A percentile compares a stretch with the other conserved stretches of the same genome.
These are phyloP conservation scores for Pogonophryne albipinna DNA, from an alignment of 2,797 vertebrate species.

Conservation along the genomic window DNA sequence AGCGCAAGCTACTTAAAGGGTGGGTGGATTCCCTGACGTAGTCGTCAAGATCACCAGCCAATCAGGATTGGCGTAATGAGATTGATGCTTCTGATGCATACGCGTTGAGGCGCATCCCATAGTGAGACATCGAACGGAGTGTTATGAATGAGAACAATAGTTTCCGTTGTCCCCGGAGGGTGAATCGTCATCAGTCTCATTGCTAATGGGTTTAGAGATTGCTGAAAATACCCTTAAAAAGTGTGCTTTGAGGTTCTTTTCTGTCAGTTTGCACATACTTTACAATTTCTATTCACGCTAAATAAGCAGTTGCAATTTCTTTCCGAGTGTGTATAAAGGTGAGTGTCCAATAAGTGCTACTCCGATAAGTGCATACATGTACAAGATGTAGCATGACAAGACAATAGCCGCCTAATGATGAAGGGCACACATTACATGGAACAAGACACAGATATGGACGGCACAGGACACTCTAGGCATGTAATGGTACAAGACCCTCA, in stretches of 20 bases:
- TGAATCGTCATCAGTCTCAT: too few species aligned
- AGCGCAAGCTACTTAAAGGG: too few species aligned
- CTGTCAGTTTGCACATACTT: background rate
- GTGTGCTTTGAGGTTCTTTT: background rate
- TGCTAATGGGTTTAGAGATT: too few species aligned
- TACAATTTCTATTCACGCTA: background rate
- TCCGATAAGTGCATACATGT: conserved; percentile 41
- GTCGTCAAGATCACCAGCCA: too few species aligned
- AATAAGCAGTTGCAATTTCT: conserved; percentile 1
- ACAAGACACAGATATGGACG: conserved; percentile 57
- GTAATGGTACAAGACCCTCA: conserved; percentile 70
- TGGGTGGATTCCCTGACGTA: too few species aligned
- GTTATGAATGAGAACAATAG: too few species aligned
- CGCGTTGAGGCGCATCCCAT: too few species aligned
- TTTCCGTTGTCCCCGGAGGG: too few species aligned
- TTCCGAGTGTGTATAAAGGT: conserved; percentile 6
- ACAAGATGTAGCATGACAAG: conserved; percentile 61
- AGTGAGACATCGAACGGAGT: too few species aligned
- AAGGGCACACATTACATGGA: conserved; percentile 70
- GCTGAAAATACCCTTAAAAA: background rate
- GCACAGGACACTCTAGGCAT: conserved; percentile 53
- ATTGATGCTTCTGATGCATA: too few species aligned
- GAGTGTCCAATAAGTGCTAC: conserved; percentile 35
- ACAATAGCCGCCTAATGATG: conserved; percentile 69
- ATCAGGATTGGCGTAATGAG: too few species aligned